Evolutionary conservation across 2,797 vertebrate species (phyloP).

Genomic region (Hafferia zeledoni): DNA sequence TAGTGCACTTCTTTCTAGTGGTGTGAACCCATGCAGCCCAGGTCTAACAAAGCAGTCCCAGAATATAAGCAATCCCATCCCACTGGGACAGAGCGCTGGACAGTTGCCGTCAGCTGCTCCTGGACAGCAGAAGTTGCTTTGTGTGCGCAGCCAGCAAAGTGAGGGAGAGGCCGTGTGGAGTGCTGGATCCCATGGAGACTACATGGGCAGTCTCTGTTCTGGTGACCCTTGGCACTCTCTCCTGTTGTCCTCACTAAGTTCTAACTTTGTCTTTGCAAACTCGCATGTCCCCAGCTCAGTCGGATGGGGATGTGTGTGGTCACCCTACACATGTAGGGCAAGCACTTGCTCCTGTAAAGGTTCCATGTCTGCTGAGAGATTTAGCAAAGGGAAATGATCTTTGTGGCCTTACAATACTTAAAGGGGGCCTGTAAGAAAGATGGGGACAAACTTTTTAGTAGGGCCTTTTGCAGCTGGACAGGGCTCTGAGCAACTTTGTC

Average conservation of each 20-base stretch:
- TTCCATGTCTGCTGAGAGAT: background rate
- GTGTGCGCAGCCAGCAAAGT: fast-evolving
- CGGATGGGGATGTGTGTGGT: fast-evolving
- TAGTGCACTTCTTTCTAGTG: background rate
- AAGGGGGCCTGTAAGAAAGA: background rate
- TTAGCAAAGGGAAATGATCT: background rate
- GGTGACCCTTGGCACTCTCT: background rate
- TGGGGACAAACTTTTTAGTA: background rate
- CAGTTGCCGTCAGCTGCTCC: background rate
- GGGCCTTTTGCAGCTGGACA: background rate
- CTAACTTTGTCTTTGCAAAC: fast-evolving
- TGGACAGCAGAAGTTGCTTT: background rate
- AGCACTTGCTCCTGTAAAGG: background rate
- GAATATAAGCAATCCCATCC: background rate
- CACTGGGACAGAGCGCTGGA: background rate
- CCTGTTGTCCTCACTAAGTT: background rate
- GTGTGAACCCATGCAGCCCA: background rate
- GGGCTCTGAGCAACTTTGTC: background rate
- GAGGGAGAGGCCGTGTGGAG: background rate
- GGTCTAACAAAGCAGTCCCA: background rate
- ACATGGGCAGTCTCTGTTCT: background rate
- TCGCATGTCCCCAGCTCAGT: background rate
- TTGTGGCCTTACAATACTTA: background rate
- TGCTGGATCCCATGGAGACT: background rate
- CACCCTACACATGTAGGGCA: fast-evolving